Percentiles rank a stretch among this genome's conserved stretches.
Conservation (phyloP, 2,113 vertebrate species). For the Perccottus glenii region DNA sequence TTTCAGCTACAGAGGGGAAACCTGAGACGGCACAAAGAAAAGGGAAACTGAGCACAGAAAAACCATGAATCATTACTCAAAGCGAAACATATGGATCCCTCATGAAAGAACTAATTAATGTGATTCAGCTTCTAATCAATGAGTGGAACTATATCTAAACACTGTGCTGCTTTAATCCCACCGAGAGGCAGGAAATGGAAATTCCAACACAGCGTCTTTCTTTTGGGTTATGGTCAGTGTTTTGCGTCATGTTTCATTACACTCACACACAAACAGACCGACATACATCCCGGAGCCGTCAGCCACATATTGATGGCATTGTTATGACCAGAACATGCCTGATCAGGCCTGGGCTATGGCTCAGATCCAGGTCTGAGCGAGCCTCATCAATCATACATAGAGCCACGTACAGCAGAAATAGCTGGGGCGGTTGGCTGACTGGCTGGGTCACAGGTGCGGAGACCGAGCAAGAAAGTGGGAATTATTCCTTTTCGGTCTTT, state of each 20-base stretch:
- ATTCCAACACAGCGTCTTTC: constrained; percentile 54
- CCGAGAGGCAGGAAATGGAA: constrained; percentile 50
- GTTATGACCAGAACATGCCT: constrained; percentile 77
- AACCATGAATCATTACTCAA: constrained; percentile 61
- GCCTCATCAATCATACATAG: constrained; percentile 73
- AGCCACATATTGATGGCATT: constrained; percentile 73
- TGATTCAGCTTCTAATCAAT: constrained; percentile 62
- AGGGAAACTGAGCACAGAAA: constrained; percentile 28
- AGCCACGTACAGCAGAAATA: constrained; percentile 35
- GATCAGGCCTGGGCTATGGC: constrained; percentile 68
- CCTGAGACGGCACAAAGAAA: constrained; percentile 46
- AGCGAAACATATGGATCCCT: constrained; percentile 59
- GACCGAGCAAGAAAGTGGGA: constrained; percentile 60
- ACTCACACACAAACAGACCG: constrained; percentile 21
- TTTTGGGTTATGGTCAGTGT: constrained; percentile 40
- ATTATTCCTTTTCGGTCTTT: constrained; percentile 57
- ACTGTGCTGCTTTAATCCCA: constrained; percentile 48
- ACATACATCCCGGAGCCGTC: constrained; percentile 42
- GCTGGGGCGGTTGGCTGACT: constrained; percentile 44
- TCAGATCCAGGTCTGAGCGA: constrained; percentile 62
- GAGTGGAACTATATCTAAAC: constrained; percentile 54
- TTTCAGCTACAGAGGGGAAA: constrained; percentile 41
- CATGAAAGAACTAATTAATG: constrained; percentile 68
- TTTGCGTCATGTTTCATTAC: constrained; percentile 53
- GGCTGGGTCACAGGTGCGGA: constrained; percentile 76